Evolutionary conservation across 1,140 invertebrate species (phyloP), one percentile per base, ranked within the genome.

Genomic region (Nephotettix cincticeps): DNA sequence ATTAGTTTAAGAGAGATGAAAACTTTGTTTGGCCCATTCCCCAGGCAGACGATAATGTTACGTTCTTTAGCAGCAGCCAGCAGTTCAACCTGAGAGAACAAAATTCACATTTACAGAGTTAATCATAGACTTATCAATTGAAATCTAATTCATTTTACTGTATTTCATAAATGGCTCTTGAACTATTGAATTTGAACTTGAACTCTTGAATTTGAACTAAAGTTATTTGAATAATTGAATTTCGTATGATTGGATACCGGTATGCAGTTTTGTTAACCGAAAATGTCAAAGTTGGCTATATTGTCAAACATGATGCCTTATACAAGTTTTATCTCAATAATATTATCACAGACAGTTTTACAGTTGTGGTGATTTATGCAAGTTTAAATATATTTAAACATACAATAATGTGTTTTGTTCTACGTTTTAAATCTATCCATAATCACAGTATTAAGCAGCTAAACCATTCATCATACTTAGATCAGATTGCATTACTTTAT

Each of bases 1-100:
- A 97, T 89, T 17, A 98, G 82, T 86, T 97, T 93, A 9, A 95
- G 87, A 6, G 91, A 89, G 74, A 98, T 90, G 80, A 96, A 98
- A 30, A 92, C 90, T 83, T 96, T 96, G 47, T 94, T 93, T 19
- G 88, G 84, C 61, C 87, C 88, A 73, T 92, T 93, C 54, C 90
- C 90, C 47, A 97, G 84, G 79, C 92, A 95, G 63, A 95, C 87
- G 73, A 98, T 93, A 17, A 91, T 91, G 80, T 98, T 95, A 67
- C 85, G 85, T 72, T 91, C 84, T 75, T 88, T 88, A 0, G 93
- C 91, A 29, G 88, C 84, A 77, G 95, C 91, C 70, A 96, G 82
- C 64, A 97, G 81, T 81, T 96, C 93, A 64, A 93, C 86, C 88
- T 91, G 76, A 51, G 25, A 27, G 58, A 61, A 73, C 32, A n/a